Percentiles rank a stretch among this genome's conserved stretches.
phyloP scores from a whole-genome alignment of 2,888 invertebrate genomes.

The Caenorhabditis sp. region DNA sequence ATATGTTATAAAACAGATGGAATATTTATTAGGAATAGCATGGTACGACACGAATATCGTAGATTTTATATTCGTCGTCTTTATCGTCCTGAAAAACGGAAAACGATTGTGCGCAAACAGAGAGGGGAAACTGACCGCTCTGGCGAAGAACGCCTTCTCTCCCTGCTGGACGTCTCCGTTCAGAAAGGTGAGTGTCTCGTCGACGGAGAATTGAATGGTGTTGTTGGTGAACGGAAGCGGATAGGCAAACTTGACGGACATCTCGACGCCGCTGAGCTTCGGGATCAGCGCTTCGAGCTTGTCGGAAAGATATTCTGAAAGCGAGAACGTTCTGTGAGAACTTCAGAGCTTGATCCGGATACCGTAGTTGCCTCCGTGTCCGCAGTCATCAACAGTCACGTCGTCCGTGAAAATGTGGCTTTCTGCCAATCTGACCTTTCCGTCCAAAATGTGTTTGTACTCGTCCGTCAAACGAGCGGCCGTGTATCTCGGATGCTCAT shows the following conservation, averaged over 20 bases:
- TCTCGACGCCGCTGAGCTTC: conserved; percentile 13
- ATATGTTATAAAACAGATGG: background rate
- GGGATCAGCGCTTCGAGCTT: conserved; percentile 32
- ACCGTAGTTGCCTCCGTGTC: conserved; percentile 41
- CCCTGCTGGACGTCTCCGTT: conserved; percentile 17
- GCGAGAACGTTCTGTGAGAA: no score
- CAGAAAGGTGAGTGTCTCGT: conserved; percentile 30
- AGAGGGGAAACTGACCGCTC: conserved; percentile 7
- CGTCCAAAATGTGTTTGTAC: conserved; percentile 43
- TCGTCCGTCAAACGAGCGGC: conserved; percentile 32
- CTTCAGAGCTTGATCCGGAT: no score
- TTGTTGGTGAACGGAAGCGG: conserved; percentile 47
- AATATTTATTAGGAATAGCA: conserved; percentile 29
- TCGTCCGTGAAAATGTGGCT: conserved; percentile 34
- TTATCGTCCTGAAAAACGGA: conserved; percentile 28
- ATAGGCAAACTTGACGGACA: conserved; percentile 42
- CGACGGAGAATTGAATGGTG: conserved; percentile 42
- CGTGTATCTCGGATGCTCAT: conserved; percentile 50
- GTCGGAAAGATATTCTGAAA: conserved; percentile 33
- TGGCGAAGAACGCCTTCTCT: conserved; percentile 45
- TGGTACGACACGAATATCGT: conserved; percentile 32
- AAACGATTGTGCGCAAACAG: background rate
- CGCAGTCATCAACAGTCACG: conserved; percentile 31
- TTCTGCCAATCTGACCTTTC: conserved; percentile 27
- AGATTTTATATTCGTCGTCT: conserved; percentile 40